Evolutionary conservation across 2,797 vertebrate species (phyloP).

Genomic region (Pyrocephalus nanus): DNA sequence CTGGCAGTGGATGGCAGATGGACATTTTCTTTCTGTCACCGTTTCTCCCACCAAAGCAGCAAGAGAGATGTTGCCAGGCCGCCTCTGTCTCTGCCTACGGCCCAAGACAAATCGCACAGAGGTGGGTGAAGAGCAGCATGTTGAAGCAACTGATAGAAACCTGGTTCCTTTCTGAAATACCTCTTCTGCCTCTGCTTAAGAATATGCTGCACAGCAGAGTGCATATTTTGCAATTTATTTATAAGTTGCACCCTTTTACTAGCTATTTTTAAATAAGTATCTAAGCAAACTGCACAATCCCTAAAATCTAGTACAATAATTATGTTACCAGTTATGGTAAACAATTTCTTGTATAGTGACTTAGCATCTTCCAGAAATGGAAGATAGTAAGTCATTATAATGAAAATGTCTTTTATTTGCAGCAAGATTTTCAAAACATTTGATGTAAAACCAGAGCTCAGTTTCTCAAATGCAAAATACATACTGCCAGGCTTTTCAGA

Average conservation of each 20-base stretch:
- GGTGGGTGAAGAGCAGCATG: not conserved
- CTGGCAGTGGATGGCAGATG: not conserved
- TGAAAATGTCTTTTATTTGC: not conserved
- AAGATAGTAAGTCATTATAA: not conserved
- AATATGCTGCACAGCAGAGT: not conserved
- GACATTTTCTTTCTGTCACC: not conserved
- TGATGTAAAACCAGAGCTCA: not conserved
- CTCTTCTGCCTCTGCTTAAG: not conserved
- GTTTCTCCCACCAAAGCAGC: not conserved
- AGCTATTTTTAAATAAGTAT: conserved; percentile 3
- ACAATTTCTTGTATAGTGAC: not conserved
- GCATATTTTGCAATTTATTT: not conserved
- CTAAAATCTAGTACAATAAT: not conserved
- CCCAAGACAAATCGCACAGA: not conserved
- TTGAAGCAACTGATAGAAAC: not conserved
- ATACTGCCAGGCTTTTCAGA: not conserved
- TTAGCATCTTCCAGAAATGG: not conserved
- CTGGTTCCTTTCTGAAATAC: not conserved
- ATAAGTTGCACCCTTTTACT: not conserved
- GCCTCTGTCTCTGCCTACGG: conserved; percentile 13
- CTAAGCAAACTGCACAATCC: not conserved
- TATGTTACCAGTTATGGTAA: not conserved
- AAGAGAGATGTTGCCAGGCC: not conserved
- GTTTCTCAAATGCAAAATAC: not conserved
- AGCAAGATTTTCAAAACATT: not conserved